Percentiles rank a stretch among this genome's conserved stretches.
These are phyloP conservation scores for Rhyacophila brunnea DNA, from an alignment of 1,140 invertebrate genomes.

Conservation along the genomic window DNA sequence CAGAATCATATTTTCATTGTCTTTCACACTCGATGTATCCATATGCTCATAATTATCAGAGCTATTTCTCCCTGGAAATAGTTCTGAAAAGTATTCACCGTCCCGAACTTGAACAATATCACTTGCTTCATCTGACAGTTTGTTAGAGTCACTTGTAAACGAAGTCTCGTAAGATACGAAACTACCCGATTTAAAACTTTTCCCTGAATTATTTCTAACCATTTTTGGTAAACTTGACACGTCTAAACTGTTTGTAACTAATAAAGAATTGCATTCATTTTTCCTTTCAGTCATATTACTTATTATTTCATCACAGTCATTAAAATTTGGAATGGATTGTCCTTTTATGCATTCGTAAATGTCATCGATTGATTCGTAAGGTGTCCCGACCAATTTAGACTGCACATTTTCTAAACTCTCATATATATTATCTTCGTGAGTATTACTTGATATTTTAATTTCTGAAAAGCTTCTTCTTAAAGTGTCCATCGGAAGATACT, in stretches of 20 bases:
- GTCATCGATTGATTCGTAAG: conserved; percentile 54
- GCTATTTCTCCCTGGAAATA: too few relatives aligned
- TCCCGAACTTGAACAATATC: neutral
- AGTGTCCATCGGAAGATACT: conserved; percentile 19
- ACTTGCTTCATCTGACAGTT: conserved; percentile 12
- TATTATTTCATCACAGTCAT: neutral
- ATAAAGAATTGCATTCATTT: too few relatives aligned
- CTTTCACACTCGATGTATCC: conserved; percentile 20
- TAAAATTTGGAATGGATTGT: conserved; percentile 13
- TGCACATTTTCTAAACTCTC: conserved; percentile 44
- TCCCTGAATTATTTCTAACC: conserved; percentile 3
- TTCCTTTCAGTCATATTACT: too few relatives aligned
- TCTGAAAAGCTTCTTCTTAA: conserved; percentile 50
- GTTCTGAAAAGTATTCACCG: neutral
- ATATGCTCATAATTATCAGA: neutral
- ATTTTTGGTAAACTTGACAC: neutral
- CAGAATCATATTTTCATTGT: conserved; percentile 48
- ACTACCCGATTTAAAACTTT: conserved; percentile 15
- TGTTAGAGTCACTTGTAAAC: conserved; percentile 10
- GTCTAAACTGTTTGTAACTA: too few relatives aligned
- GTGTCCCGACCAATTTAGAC: conserved; percentile 44
- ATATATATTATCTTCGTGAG: conserved; percentile 47
- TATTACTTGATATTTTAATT: conserved; percentile 42
- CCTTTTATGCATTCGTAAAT: conserved; percentile 53
- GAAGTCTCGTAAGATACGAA: conserved; percentile 3